phyloP scores from a whole-genome alignment of 92 coral and sea anemone species.

The Zoanthus sociatus region DNA sequence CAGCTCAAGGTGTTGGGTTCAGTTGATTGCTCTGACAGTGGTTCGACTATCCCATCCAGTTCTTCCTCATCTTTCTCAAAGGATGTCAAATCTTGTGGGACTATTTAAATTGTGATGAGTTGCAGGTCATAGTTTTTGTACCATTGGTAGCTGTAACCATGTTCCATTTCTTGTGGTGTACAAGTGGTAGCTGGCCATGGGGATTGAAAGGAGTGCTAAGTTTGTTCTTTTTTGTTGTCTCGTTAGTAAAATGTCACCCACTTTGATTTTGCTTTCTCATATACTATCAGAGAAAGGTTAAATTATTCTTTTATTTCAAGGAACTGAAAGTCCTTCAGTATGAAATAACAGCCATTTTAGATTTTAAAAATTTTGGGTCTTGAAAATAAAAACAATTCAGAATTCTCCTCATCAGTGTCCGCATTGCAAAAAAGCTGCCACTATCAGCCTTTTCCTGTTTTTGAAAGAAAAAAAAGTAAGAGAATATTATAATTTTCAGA shows the following conservation, averaged over 20 bases:
- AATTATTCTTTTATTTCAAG: too few species aligned
- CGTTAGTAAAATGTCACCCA: conserved; percentile 21
- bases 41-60: not conserved
- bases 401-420: too few species aligned
- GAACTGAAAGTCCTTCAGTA: too few species aligned
- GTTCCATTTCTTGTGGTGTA: conserved; percentile 7
- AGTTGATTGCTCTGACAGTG: not conserved
- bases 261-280: conserved; percentile 18
- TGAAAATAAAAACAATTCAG: too few species aligned
- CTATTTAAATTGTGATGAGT: conserved; percentile 33
- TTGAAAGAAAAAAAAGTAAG: too few species aligned
- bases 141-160: conserved; percentile 32
- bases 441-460: too few species aligned
- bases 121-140: conserved; percentile 24
- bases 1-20: too few species aligned
- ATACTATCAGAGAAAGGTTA: too few species aligned
- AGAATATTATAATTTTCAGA: too few species aligned
- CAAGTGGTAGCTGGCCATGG: not conserved
- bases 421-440: too few species aligned
- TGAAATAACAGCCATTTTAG: too few species aligned
- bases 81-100: conserved; percentile 3
- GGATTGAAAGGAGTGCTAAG: conserved; percentile 47
- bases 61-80: conserved; percentile 22
- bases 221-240: conserved; percentile 57
- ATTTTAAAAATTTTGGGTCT: too few species aligned